Percentiles rank a stretch among this genome's conserved stretches.
These are phyloP conservation scores for Amiota mariae DNA, from an alignment of 2,888 invertebrate genomes.

Conservation along the genomic window DNA sequence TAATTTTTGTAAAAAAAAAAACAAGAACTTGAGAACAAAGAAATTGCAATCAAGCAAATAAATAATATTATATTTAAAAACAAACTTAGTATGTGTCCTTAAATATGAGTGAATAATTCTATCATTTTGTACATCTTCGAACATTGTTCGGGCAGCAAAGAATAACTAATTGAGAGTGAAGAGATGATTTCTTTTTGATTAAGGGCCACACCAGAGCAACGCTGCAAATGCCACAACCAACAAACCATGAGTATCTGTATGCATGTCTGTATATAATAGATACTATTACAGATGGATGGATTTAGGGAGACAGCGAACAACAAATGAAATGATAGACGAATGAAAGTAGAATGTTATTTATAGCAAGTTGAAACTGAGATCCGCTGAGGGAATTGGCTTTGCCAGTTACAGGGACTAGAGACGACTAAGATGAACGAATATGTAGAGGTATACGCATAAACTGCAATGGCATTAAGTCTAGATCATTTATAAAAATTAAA, in stretches of 20 bases:
- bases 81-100: too few relatives aligned
- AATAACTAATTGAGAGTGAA: too few relatives aligned
- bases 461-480: slow-evolving; percentile 63
- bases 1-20: slow-evolving; percentile 19
- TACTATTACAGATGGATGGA: not conserved
- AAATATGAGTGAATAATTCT: too few relatives aligned
- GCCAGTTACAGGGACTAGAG: too few relatives aligned
- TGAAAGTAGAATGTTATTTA: slow-evolving; percentile 35
- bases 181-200: too few relatives aligned
- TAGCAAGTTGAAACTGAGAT: slow-evolving; percentile 12
- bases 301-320: not conserved
- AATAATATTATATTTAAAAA: slow-evolving; percentile 6
- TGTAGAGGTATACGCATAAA: not conserved
- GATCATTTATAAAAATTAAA: slow-evolving; percentile 67
- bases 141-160: too few relatives aligned
- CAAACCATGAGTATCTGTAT: too few relatives aligned
- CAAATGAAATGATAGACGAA: slow-evolving; percentile 1
- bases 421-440: too few relatives aligned
- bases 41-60: not conserved
- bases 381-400: slow-evolving; percentile 2
- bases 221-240: too few relatives aligned
- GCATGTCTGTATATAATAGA: too few relatives aligned
- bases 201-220: too few relatives aligned
- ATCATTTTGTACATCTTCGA: too few relatives aligned
- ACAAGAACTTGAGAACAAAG: not conserved